phyloP scores from a whole-genome alignment of 2,113 vertebrate species.

The Circaetus cinerascens region DNA sequence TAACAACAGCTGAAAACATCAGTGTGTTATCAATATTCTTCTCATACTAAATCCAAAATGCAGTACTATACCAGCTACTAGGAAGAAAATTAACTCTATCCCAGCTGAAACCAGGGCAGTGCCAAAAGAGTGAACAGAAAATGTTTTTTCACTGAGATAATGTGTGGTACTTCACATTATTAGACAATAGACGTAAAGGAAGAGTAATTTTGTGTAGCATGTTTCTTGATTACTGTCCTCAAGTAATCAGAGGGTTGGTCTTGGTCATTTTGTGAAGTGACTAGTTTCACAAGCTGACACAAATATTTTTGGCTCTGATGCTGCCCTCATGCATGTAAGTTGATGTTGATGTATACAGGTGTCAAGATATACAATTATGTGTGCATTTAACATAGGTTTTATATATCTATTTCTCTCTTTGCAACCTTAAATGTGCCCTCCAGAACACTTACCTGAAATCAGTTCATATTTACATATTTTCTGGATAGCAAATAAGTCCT shows the following conservation, averaged over 20 bases:
- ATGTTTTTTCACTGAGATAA: not conserved
- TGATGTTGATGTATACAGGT: not conserved
- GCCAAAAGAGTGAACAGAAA: not conserved
- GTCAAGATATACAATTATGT: rapidly evolving
- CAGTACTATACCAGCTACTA: no score
- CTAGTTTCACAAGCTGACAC: not conserved
- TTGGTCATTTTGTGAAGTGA: not conserved
- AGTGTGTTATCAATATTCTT: no score
- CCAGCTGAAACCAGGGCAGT: no score
- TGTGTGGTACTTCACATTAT: not conserved
- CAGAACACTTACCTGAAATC: not conserved
- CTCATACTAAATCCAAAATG: no score
- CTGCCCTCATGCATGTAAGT: not conserved
- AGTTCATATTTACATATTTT: not conserved
- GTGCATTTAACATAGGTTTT: not conserved
- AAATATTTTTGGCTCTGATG: not conserved
- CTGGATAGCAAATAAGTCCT: not conserved
- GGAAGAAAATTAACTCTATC: no score
- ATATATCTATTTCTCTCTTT: not conserved
- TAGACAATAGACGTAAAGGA: not conserved
- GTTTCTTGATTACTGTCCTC: not conserved
- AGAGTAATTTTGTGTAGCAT: not conserved
- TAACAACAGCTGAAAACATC: no score
- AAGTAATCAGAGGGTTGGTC: not conserved
- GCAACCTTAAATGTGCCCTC: not conserved